Percentiles rank a stretch among this genome's conserved stretches.
These are phyloP conservation scores for Parotocinclus haroldoi DNA, from an alignment of 2,797 vertebrate genomes.

Conservation along the genomic window DNA sequence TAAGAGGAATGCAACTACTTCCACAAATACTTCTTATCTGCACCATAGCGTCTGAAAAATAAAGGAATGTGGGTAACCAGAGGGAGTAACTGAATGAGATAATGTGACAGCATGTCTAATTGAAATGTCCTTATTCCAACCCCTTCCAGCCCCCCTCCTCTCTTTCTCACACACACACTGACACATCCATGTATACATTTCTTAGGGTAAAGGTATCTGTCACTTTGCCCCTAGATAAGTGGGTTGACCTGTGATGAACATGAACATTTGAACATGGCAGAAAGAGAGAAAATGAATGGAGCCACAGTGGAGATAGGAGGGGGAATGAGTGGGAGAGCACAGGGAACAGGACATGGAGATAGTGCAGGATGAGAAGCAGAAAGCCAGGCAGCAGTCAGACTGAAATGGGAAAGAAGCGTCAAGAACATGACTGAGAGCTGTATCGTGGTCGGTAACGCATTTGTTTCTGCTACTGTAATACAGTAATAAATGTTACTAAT, in stretches of 20 bases:
- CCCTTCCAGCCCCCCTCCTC: not conserved
- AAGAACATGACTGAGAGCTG: constrained; percentile 1
- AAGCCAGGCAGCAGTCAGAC: constrained; percentile 19
- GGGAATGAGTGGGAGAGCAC: constrained; percentile 1
- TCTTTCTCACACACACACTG: not conserved
- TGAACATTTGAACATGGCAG: constrained; percentile 21
- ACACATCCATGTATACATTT: constrained; percentile 4
- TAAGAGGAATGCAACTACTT: no score
- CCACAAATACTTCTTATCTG: no score
- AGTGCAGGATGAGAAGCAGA: constrained; percentile 17
- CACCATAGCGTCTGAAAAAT: no score
- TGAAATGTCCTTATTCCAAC: constrained; percentile 1
- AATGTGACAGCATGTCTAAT: not conserved
- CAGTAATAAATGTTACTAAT: not conserved
- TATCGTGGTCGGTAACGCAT: not conserved
- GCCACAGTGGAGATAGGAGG: constrained; percentile 10
- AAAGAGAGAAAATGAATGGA: constrained; percentile 12
- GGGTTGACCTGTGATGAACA: constrained; percentile 14
- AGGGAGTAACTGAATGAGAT: not conserved
- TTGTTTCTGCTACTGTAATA: not conserved
- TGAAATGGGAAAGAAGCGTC: constrained; percentile 5
- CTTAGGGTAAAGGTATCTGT: constrained; percentile 23
- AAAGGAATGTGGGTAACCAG: not conserved
- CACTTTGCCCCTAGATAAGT: constrained; percentile 16
- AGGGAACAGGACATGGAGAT: not conserved